A percentile compares a stretch with the other conserved stretches of the same genome.
Evolutionary conservation across 2,888 invertebrate genomes (phyloP).

Genomic region (Apamea anceps): DNA sequence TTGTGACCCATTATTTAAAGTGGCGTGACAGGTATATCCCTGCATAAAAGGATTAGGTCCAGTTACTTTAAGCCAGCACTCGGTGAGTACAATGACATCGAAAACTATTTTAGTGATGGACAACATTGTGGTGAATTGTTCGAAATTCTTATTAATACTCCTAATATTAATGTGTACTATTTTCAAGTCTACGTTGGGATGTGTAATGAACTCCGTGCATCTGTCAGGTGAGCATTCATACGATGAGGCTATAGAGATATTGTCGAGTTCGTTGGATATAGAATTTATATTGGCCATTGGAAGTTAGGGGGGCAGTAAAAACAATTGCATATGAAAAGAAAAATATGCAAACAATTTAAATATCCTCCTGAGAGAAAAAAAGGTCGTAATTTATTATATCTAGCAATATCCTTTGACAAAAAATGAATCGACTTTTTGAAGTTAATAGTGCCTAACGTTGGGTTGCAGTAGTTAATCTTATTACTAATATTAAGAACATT

Average conservation of each 20-base stretch:
- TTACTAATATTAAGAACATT: not conserved
- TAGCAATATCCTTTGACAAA: not conserved
- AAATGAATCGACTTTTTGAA: not conserved
- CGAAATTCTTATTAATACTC: not conserved
- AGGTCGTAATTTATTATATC: not conserved
- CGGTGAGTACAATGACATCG: too few species aligned
- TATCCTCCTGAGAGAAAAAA: not conserved
- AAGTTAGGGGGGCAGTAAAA: too few species aligned
- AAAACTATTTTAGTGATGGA: too few species aligned
- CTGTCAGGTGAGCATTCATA: not conserved
- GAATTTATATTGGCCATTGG: too few species aligned
- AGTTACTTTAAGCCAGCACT: too few species aligned
- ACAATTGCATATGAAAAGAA: not conserved
- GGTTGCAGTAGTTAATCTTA: not conserved
- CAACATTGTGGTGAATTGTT: too few species aligned
- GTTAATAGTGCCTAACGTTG: not conserved
- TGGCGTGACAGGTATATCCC: not conserved
- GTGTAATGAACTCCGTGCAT: not conserved
- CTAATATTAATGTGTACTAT: not conserved
- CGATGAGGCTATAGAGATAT: too few species aligned
- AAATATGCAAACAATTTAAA: not conserved
- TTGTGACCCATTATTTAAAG: too few species aligned
- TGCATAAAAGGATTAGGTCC: not conserved
- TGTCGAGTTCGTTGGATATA: too few species aligned
- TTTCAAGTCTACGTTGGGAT: not conserved